Percentiles rank a stretch among this genome's conserved stretches.
phyloP scores from a whole-genome alignment of 1,140 invertebrate genomes.

The Diachasmimorpha longicaudata region DNA sequence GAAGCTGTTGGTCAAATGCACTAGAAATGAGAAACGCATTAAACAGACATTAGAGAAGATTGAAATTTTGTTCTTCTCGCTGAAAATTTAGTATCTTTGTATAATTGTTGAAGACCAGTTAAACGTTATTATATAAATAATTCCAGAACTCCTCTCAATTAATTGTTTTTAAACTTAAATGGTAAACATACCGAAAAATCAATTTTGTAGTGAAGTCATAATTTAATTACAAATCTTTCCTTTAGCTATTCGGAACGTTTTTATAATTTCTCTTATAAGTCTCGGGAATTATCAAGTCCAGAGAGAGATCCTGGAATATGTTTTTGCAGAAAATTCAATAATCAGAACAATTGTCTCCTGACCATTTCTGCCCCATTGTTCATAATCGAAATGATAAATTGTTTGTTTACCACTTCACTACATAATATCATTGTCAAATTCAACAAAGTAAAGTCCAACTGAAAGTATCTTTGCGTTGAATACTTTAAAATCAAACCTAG shows the following conservation, averaged over 20 bases:
- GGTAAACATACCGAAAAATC: background rate
- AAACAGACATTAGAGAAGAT: background rate
- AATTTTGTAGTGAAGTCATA: background rate
- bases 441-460: background rate
- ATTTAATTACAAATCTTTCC: too few relatives aligned
- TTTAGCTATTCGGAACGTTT: too few relatives aligned
- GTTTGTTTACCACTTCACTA: too few relatives aligned
- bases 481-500: background rate
- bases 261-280: too few relatives aligned
- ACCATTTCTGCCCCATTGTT: too few relatives aligned
- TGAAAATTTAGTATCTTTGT: background rate
- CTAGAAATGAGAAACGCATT: conserved; percentile 1
- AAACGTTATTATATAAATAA: background rate
- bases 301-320: too few relatives aligned
- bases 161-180: background rate
- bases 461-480: background rate
- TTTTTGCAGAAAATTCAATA: too few relatives aligned
- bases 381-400: too few relatives aligned
- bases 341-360: too few relatives aligned
- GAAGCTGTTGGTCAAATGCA: conserved; percentile 40
- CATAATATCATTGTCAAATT: too few relatives aligned
- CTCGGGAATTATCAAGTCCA: too few relatives aligned
- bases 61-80: background rate
- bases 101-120: background rate
- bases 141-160: background rate